Conservation (phyloP, 2,797 vertebrate genomes). For the Brotogeris chrysoptera region DNA sequence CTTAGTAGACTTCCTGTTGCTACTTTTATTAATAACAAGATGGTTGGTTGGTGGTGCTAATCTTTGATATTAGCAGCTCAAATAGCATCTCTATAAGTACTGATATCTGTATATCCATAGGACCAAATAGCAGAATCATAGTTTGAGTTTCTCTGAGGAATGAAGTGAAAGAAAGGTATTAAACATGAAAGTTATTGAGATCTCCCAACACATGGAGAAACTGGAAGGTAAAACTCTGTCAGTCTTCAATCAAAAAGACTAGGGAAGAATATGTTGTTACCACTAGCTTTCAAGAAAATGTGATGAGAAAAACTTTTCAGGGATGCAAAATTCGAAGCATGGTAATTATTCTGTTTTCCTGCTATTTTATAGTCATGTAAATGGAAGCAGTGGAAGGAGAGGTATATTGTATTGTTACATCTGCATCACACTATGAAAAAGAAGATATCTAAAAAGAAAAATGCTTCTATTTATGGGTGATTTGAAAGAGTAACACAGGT, state of each 20-base stretch:
- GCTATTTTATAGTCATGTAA: not conserved
- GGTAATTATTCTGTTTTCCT: not conserved
- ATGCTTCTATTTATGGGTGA: not conserved
- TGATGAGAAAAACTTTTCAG: not conserved
- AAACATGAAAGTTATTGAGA: not conserved
- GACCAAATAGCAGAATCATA: not conserved
- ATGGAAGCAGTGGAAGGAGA: not conserved
- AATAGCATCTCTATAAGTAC: not conserved
- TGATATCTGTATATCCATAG: not conserved
- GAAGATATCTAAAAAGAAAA: not conserved
- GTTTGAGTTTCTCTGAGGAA: not conserved
- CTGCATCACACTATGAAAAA: not conserved
- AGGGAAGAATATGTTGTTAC: not conserved
- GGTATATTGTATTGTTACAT: not conserved
- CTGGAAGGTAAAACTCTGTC: not conserved
- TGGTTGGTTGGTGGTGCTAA: not conserved
- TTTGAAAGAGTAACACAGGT: not conserved
- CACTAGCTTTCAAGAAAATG: not conserved
- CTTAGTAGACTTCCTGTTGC: not conserved
- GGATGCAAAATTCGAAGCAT: not conserved
- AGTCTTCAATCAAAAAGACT: not conserved
- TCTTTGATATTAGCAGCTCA: not conserved
- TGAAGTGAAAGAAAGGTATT: not conserved
- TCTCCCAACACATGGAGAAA: not conserved
- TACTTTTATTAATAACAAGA: not conserved